Percentiles rank a stretch among this genome's conserved stretches.
Conservation (phyloP, 2,113 vertebrate genomes). For the Engraulis encrasicolus region DNA sequence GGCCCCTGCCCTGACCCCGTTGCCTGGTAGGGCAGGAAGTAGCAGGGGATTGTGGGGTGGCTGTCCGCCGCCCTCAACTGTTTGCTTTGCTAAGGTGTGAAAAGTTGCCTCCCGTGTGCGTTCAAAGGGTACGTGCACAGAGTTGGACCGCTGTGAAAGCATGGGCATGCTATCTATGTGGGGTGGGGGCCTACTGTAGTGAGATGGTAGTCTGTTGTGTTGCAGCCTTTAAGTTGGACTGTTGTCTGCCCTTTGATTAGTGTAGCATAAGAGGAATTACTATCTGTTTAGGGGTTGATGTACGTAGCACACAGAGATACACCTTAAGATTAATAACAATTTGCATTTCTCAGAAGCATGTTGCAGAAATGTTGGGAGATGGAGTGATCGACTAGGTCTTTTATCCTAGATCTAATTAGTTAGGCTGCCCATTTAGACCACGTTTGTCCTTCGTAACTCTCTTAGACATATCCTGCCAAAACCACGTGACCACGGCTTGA, state of each 20-base stretch:
- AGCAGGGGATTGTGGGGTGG: not conserved
- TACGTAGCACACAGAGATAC: too few species aligned
- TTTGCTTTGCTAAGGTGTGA: constrained; percentile 32
- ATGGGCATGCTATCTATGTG: not conserved
- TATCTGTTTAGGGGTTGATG: too few species aligned
- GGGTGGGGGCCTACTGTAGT: too few species aligned
- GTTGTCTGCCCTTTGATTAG: too few species aligned
- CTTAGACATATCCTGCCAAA: not conserved
- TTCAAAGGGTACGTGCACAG: not conserved
- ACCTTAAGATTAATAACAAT: too few species aligned
- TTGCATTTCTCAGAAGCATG: not conserved
- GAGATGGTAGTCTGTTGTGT: too few species aligned
- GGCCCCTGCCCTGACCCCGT: not conserved
- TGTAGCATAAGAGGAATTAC: not conserved
- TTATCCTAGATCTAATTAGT: not conserved
- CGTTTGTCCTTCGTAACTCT: not conserved
- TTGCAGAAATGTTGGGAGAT: too few species aligned
- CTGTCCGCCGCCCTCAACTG: not conserved
- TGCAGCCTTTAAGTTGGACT: too few species aligned
- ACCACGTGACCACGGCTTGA: not conserved
- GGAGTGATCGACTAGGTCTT: not conserved
- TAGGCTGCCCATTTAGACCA: not conserved
- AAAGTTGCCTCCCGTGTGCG: not conserved
- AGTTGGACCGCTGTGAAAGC: not conserved
- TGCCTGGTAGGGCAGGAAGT: not conserved